phyloP scores from a whole-genome alignment of 2,113 vertebrate species.

The Picathartes gymnocephalus region DNA sequence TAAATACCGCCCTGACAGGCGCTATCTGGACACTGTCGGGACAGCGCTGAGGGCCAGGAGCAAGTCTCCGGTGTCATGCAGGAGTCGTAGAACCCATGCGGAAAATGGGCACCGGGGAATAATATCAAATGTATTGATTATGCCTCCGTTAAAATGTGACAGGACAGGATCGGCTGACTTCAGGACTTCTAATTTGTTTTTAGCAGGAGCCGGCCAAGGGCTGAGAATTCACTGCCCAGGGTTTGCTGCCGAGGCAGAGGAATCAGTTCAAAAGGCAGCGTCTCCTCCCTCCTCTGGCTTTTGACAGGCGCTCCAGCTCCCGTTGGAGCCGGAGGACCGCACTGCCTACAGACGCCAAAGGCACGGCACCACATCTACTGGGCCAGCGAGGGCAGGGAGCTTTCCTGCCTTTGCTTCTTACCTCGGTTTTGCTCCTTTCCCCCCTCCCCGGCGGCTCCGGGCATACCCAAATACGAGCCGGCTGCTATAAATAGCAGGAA shows the following conservation, averaged over 20 bases:
- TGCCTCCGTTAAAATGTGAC: neutral
- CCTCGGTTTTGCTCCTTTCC: neutral
- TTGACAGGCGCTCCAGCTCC: neutral
- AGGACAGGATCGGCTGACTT: neutral
- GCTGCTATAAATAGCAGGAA: neutral
- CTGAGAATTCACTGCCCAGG: neutral
- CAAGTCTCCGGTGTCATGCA: neutral
- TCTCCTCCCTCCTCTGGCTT: neutral
- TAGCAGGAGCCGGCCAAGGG: neutral
- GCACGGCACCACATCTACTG: fast-evolving
- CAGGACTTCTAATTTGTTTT: neutral
- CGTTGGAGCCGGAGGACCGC: neutral
- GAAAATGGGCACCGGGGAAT: neutral
- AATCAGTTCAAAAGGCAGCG: neutral
- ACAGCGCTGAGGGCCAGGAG: neutral
- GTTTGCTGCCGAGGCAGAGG: neutral
- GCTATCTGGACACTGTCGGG: neutral
- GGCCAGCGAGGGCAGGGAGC: neutral
- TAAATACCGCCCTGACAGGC: neutral
- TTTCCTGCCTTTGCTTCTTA: neutral
- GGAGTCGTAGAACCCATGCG: neutral
- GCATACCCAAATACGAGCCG: neutral
- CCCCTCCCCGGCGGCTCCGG: neutral
- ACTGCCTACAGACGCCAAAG: neutral
- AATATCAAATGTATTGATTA: neutral